Percentiles rank a stretch among this genome's conserved stretches.
Evolutionary conservation across 2,113 vertebrate genomes (phyloP).

Genomic region (Xiphophorus hellerii): DNA sequence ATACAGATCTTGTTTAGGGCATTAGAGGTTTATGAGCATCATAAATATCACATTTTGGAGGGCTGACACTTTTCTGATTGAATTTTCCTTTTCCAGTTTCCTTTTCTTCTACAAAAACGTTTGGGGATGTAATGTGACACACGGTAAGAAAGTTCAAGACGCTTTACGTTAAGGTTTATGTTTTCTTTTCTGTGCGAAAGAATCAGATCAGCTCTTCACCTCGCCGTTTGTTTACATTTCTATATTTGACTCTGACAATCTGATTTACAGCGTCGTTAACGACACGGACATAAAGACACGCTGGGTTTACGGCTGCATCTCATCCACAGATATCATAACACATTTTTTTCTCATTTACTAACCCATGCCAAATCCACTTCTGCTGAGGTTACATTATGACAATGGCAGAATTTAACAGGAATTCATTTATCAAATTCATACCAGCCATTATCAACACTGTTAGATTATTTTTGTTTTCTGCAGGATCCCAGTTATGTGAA

Average conservation of each 20-base stretch:
- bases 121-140: background rate
- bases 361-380: background rate
- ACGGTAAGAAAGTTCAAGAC: background rate
- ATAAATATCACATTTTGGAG: too few relatives aligned
- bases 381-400: background rate
- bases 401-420: background rate
- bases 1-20: background rate
- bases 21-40: background rate
- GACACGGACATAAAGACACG: slow-evolving; percentile 17
- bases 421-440: background rate
- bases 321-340: background rate
- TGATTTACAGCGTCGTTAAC: slow-evolving; percentile 36
- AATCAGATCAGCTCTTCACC: background rate
- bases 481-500: background rate
- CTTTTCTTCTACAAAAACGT: background rate
- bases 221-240: slow-evolving; percentile 29
- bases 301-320: background rate
- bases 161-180: background rate
- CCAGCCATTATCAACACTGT: background rate
- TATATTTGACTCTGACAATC: slow-evolving; percentile 9
- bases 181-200: background rate
- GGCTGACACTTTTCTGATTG: too few relatives aligned
- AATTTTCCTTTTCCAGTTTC: too few relatives aligned
- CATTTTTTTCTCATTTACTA: background rate
- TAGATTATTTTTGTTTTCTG: too few relatives aligned